Evolutionary conservation across 2,888 invertebrate species (phyloP).

Genomic region (Tiliacea aurago): DNA sequence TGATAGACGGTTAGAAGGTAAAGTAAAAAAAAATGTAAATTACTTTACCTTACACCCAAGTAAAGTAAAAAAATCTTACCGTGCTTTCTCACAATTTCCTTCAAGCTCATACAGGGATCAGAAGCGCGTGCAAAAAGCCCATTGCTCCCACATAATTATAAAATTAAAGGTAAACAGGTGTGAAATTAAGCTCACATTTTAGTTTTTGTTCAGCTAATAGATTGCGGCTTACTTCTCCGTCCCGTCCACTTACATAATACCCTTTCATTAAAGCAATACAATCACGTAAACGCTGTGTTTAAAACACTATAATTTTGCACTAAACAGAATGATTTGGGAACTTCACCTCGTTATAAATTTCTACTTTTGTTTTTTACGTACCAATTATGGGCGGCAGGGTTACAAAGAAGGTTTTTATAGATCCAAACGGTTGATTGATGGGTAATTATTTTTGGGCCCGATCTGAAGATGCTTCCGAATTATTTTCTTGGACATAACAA

Average conservation of each 20-base stretch:
- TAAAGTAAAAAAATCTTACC: too few species aligned
- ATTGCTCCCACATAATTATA: slow-evolving; percentile 84
- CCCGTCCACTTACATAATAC: slow-evolving; percentile 84
- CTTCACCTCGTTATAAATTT: slow-evolving; percentile 89
- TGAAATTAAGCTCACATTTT: slow-evolving; percentile 89
- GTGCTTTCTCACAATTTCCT: background rate
- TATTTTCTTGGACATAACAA: slow-evolving; percentile 79
- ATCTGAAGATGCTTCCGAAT: slow-evolving; percentile 85
- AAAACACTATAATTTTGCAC: slow-evolving; percentile 89
- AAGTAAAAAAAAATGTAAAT: too few species aligned
- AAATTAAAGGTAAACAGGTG: slow-evolving; percentile 89
- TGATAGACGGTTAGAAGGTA: too few species aligned
- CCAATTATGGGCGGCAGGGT: slow-evolving; percentile 83
- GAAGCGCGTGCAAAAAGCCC: slow-evolving; percentile 83
- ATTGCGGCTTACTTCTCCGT: slow-evolving; percentile 83
- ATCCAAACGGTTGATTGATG: slow-evolving; percentile 85
- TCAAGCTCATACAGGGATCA: slow-evolving; percentile 48
- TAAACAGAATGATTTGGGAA: slow-evolving; percentile 88
- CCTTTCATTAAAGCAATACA: slow-evolving; percentile 83
- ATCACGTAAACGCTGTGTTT: slow-evolving; percentile 87
- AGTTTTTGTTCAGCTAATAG: slow-evolving; percentile 87
- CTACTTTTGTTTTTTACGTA: slow-evolving; percentile 88
- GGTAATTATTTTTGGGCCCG: slow-evolving; percentile 87
- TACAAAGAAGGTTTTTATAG: slow-evolving; percentile 85
- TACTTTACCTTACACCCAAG: too few species aligned